phyloP scores from a whole-genome alignment of 1,140 invertebrate genomes.

The Panagrolaimus sp. region DNA sequence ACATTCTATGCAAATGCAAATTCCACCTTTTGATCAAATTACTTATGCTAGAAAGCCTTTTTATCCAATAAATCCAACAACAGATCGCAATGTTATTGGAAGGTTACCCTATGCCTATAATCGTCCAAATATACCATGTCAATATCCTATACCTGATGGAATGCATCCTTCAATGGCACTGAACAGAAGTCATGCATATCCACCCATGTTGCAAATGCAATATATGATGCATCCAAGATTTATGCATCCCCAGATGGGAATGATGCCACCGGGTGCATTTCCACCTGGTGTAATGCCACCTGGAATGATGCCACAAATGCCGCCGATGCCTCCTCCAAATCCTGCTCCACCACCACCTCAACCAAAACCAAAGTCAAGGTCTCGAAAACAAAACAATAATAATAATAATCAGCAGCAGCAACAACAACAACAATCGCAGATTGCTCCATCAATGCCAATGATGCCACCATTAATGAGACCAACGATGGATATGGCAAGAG shows the following conservation, averaged over 20 bases:
- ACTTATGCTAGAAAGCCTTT: not conserved
- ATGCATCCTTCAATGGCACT: not conserved
- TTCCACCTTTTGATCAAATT: not conserved
- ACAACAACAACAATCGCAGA: conserved; percentile 1
- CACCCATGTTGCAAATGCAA: not conserved
- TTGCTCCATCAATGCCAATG: not conserved
- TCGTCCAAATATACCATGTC: not conserved
- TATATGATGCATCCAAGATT: conserved; percentile 1
- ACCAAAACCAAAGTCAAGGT: not conserved
- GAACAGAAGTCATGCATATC: not conserved
- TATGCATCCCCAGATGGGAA: not conserved
- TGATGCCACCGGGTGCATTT: not conserved
- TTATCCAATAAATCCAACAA: not conserved
- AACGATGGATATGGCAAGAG: not conserved
- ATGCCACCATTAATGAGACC: not conserved
- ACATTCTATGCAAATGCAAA: not conserved
- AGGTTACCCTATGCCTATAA: not conserved
- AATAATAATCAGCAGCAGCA: not conserved
- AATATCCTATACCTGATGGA: not conserved
- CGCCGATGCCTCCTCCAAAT: not conserved
- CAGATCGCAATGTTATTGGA: not conserved
- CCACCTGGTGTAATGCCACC: not conserved
- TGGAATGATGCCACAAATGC: not conserved
- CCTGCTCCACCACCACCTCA: not conserved
- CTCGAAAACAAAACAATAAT: too few species aligned